phyloP scores from a whole-genome alignment of 2,797 vertebrate species.

The Mastacembelus armatus region DNA sequence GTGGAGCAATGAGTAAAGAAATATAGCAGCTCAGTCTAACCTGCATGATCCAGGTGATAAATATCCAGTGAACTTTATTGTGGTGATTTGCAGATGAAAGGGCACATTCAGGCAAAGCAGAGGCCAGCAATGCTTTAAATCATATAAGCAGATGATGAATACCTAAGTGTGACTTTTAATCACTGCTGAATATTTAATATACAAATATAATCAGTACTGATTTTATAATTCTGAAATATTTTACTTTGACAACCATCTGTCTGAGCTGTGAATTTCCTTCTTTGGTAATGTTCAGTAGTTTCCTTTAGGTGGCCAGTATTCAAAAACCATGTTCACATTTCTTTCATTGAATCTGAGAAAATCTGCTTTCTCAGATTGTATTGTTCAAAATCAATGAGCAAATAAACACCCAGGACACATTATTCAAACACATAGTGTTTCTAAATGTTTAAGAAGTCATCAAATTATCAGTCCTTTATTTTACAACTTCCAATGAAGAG shows the following conservation, averaged over 20 bases:
- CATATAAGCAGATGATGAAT: background rate
- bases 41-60: background rate
- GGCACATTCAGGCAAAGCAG: background rate
- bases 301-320: too few species aligned
- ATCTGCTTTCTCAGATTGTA: too few species aligned
- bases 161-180: background rate
- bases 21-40: background rate
- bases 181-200: background rate
- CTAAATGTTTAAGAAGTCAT: too few species aligned
- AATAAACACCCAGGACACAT: too few species aligned
- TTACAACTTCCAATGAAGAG: too few species aligned
- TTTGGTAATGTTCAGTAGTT: too few species aligned
- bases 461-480: too few species aligned
- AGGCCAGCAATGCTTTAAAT: background rate
- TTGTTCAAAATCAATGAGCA: too few species aligned
- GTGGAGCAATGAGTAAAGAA: constrained; percentile 6
- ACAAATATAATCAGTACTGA: too few species aligned
- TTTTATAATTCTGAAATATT: background rate
- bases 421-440: too few species aligned
- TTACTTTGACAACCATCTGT: background rate
- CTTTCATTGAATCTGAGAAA: too few species aligned
- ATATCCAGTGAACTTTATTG: background rate
- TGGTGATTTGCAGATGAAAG: background rate
- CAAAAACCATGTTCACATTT: too few species aligned
- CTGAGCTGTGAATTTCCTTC: background rate